Conservation (phyloP, 2,888 invertebrate species). For the Gymnocheta viridis region DNA sequence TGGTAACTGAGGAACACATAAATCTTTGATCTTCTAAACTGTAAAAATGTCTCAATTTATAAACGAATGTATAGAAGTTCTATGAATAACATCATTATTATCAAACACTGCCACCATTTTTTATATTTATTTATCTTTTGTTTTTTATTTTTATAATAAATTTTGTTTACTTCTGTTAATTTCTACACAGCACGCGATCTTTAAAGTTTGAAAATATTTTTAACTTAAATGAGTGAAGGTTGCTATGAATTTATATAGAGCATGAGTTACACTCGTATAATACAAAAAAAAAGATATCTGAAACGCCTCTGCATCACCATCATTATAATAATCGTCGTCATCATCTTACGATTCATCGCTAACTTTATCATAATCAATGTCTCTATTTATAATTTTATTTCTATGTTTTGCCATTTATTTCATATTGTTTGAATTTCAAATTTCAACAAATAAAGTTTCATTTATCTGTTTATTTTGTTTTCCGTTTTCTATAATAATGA, state of each 20-base stretch:
- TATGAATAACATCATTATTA: conserved; percentile 40
- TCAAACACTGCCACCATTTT: conserved; percentile 45
- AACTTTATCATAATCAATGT: conserved; percentile 63
- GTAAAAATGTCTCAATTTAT: conserved; percentile 62
- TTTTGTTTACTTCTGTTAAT: conserved; percentile 57
- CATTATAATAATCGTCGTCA: conserved; percentile 50
- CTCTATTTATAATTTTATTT: conserved; percentile 56
- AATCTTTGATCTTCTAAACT: conserved; percentile 60
- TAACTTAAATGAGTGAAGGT: neutral
- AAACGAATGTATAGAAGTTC: conserved; percentile 46
- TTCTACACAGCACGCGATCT: conserved; percentile 68
- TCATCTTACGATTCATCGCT: conserved; percentile 45
- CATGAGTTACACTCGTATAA: conserved; percentile 15
- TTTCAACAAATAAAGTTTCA: conserved; percentile 48
- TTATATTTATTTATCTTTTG: conserved; percentile 14
- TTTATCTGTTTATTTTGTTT: conserved; percentile 31
- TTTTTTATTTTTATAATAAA: conserved; percentile 29
- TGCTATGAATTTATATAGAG: conserved; percentile 10
- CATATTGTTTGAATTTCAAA: conserved; percentile 57
- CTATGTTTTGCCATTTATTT: conserved; percentile 27
- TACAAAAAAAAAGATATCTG: neutral
- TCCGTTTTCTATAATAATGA: conserved; percentile 32
- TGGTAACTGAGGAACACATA: conserved; percentile 28
- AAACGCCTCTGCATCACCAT: conserved; percentile 64
- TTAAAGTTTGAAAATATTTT: conserved; percentile 23